Percentiles rank a stretch among this genome's conserved stretches.
Conservation (phyloP, 2,888 invertebrate genomes). For the Platycheirus albimanus region DNA sequence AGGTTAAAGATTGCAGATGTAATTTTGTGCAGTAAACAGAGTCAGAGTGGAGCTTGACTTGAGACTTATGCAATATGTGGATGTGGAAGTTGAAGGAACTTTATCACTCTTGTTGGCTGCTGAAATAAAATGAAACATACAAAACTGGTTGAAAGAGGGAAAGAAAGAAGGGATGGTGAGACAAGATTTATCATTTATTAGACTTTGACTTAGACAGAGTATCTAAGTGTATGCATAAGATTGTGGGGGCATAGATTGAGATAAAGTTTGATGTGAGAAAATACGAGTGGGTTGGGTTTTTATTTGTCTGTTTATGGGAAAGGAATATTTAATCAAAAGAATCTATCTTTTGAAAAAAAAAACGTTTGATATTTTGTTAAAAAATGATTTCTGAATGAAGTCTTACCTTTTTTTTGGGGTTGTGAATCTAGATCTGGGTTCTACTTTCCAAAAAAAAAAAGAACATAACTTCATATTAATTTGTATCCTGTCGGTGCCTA, state of each 20-base stretch:
- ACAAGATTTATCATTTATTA: not conserved
- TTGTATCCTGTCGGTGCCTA: no score
- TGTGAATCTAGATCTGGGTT: no score
- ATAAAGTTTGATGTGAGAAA: slow-evolving; percentile 1
- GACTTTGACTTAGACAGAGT: not conserved
- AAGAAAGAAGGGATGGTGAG: not conserved
- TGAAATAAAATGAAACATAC: slow-evolving; percentile 7
- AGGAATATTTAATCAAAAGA: not conserved
- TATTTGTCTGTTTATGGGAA: not conserved
- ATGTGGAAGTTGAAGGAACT: slow-evolving; percentile 62
- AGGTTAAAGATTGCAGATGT: slow-evolving; percentile 18
- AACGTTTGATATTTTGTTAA: no score
- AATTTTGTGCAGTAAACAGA: not conserved
- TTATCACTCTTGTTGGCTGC: slow-evolving; percentile 13
- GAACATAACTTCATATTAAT: no score
- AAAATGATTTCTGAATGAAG: no score
- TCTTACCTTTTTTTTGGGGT: no score
- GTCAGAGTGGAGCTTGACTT: no score
- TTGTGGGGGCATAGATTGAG: slow-evolving; percentile 1
- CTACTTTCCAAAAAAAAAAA: no score
- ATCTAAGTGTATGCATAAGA: slow-evolving; percentile 7
- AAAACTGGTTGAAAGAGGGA: not conserved
- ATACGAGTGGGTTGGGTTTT: not conserved
- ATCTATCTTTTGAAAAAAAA: no score
- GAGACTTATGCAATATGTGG: slow-evolving; percentile 50